These are phyloP conservation scores for Microtus pennsylvanicus DNA, from an alignment of 2,113 vertebrate species.

Conservation along the genomic window DNA sequence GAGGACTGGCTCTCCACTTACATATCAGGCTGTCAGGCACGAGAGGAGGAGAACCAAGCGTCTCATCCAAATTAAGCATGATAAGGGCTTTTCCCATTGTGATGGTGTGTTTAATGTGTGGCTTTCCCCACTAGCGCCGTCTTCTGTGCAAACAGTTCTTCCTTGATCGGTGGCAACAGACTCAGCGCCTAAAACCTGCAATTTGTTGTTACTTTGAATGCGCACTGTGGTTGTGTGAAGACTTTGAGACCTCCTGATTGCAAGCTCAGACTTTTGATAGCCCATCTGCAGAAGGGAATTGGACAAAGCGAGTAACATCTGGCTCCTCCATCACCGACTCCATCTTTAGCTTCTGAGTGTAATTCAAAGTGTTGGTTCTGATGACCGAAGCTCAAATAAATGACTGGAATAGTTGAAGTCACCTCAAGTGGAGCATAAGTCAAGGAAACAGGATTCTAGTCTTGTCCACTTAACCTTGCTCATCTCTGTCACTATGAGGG, in stretches of 20 bases:
- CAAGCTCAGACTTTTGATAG: slow-evolving; percentile 61
- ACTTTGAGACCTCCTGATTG: slow-evolving; percentile 17
- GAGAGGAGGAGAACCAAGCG: background rate
- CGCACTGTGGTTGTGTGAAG: background rate
- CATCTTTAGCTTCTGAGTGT: slow-evolving; percentile 59
- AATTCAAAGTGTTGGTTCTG: slow-evolving; percentile 58
- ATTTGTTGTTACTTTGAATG: slow-evolving; percentile 47
- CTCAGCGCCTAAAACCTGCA: slow-evolving; percentile 29
- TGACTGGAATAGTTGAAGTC: background rate
- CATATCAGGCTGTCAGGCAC: slow-evolving; percentile 10
- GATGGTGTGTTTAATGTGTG: background rate
- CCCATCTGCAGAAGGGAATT: slow-evolving; percentile 76
- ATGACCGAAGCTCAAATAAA: slow-evolving; percentile 44
- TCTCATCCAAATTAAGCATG: slow-evolving; percentile 45
- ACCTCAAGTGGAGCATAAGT: background rate
- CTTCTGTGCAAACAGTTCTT: slow-evolving; percentile 62
- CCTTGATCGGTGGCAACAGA: slow-evolving; percentile 23
- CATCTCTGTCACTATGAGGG: background rate
- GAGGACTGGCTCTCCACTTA: background rate
- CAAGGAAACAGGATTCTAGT: background rate
- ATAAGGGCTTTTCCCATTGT: slow-evolving; percentile 59
- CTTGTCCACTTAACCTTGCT: background rate
- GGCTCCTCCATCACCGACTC: background rate
- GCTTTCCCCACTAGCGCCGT: background rate
- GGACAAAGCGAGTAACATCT: slow-evolving; percentile 60